These are phyloP conservation scores for Daphoenositta chrysoptera DNA, from an alignment of 2,113 vertebrate genomes.

Conservation along the genomic window DNA sequence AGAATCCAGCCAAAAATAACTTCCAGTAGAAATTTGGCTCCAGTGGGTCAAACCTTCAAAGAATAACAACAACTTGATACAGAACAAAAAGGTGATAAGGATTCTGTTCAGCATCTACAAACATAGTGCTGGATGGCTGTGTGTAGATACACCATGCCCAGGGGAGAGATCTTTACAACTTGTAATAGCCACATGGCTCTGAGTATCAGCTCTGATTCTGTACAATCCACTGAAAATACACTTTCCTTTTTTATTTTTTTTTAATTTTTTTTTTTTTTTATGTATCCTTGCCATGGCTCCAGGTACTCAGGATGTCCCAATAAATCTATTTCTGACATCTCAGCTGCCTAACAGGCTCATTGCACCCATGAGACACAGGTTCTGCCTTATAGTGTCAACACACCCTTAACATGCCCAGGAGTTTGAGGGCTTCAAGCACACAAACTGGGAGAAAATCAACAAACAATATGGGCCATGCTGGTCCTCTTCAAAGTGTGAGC, in stretches of 20 bases:
- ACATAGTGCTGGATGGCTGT: not conserved
- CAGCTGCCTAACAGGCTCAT: not conserved
- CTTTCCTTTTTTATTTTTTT: not conserved
- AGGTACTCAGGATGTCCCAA: not conserved
- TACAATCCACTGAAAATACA: not conserved
- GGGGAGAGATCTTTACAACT: not conserved
- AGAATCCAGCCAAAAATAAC: constrained; percentile 12
- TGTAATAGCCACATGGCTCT: not conserved
- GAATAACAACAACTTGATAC: not conserved
- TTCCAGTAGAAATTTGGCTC: not conserved
- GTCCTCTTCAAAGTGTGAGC: not conserved
- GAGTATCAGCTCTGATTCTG: not conserved
- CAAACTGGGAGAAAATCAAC: not conserved
- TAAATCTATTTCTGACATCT: not conserved
- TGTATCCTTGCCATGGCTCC: not conserved
- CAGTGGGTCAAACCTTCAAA: not conserved
- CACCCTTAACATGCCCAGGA: not conserved
- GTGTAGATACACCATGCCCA: not conserved
- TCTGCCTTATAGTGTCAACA: not conserved
- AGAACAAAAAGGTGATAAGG: not conserved
- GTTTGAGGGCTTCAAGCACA: not conserved
- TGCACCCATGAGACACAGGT: not conserved
- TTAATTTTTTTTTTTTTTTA: not conserved
- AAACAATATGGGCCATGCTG: not conserved
- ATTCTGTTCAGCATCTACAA: not conserved